Evolutionary conservation across 1,140 invertebrate genomes (phyloP), one percentile per base, ranked within the genome.

Genomic region (Macrotrachela quadricornifera): DNA sequence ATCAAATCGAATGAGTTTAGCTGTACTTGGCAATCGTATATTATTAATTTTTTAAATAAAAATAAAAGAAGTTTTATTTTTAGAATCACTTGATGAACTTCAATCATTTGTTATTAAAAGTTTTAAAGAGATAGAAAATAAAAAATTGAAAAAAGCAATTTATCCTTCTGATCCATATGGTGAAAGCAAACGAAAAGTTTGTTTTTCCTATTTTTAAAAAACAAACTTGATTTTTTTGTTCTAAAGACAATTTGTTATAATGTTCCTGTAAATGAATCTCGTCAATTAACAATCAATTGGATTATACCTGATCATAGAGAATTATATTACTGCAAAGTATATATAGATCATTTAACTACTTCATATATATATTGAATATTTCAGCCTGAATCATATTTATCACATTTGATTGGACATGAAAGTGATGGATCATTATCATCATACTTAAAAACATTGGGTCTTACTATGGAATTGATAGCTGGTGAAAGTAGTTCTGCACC

Each of bases 381-480:
- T n/a, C n/a, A n/a, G 64, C 85, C 90, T 76, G 78, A 78, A 75
- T n/a, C n/a, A n/a, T 40, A 52, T 17, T 18, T 55, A 18, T 80
- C 82, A 13, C 84, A 95, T 71, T 73, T 96, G 46, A 75, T 97
- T 61, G 90, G 88, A 0, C 91, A 96, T 67, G 90, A 96, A 74
- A 87, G 90, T 10, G 77, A 82, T 45, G 90, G 90, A 11, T 94
- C 87, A 63, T 72, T 97, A 41, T 71, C 96, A 46, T 84, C 88
- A 6, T 79, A 81, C 37, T 73, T 97, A 8, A 90, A 87, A 64
- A 70, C 8, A 74, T 75, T 72, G 84, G 87, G 37, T 96, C 87
- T 87, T 85, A 82, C 30, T 30, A 92, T 85, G 67, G 80, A 64
- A 70, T 74, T 9, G 74, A 75, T 72, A 84, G 87, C 37, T 96